Conservation (phyloP, 2,888 invertebrate species). For the Linnaemya vulpina region DNA sequence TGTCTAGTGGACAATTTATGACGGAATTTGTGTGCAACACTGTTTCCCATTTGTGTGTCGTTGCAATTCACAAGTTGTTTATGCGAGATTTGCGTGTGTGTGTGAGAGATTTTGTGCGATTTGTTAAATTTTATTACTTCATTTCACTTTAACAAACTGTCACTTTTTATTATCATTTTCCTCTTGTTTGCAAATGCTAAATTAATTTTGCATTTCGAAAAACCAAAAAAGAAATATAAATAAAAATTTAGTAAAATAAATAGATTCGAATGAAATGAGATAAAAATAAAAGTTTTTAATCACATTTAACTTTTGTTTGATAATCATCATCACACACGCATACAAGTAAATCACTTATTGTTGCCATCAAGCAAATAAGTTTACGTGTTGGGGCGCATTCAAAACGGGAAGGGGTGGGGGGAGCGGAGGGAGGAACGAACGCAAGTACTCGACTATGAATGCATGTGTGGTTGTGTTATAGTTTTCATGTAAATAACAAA, state of each 20-base stretch:
- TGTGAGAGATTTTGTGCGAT: slow-evolving; percentile 39
- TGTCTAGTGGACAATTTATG: neutral
- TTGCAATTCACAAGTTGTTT: slow-evolving; percentile 52
- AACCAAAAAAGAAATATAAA: too few species aligned
- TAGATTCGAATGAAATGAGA: slow-evolving; percentile 18
- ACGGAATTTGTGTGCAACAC: neutral
- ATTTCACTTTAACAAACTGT: slow-evolving; percentile 70
- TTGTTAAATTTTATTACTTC: slow-evolving; percentile 70
- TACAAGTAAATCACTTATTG: slow-evolving; percentile 52
- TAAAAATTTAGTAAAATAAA: slow-evolving; percentile 22
- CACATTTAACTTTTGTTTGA: slow-evolving; percentile 69
- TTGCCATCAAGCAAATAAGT: neutral
- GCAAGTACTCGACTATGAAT: neutral
- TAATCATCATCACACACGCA: slow-evolving; percentile 55
- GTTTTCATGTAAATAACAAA: slow-evolving; percentile 45
- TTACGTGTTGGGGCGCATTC: neutral
- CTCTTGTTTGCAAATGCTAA: slow-evolving; percentile 52
- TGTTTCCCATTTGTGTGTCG: slow-evolving; percentile 51
- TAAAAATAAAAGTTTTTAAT: slow-evolving; percentile 65
- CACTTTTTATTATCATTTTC: slow-evolving; percentile 67
- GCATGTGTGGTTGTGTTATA: neutral
- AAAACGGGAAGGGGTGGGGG: neutral
- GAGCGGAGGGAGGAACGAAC: neutral
- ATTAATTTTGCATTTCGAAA: slow-evolving; percentile 32
- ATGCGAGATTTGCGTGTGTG: slow-evolving; percentile 9